These are phyloP conservation scores for Peribatodes rhomboidaria DNA, from an alignment of 2,888 invertebrate species.

Conservation along the genomic window DNA sequence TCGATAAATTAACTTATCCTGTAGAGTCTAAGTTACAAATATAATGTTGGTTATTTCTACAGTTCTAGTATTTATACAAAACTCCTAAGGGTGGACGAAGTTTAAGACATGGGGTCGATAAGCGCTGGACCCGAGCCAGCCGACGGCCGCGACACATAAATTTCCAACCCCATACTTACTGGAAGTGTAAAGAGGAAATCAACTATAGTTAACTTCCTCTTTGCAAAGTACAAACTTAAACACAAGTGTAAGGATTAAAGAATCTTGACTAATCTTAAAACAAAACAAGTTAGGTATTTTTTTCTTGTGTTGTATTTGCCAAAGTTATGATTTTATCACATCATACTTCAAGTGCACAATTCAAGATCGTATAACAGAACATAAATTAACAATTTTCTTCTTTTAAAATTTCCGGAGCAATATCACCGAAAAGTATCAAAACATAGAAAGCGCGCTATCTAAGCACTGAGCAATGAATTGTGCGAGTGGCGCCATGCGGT, in stretches of 20 bases:
- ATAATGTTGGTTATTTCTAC: background rate
- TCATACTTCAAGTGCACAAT: background rate
- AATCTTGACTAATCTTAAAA: no score
- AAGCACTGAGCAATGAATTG: background rate
- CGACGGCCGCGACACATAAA: slow-evolving; percentile 73
- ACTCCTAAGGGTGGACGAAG: slow-evolving; percentile 49
- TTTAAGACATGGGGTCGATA: slow-evolving; percentile 72
- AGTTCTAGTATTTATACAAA: slow-evolving; percentile 21
- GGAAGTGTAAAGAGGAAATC: slow-evolving; percentile 7
- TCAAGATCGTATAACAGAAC: background rate
- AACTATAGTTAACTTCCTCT: background rate
- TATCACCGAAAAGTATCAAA: slow-evolving; percentile 3
- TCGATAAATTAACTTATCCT: background rate
- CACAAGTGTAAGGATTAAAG: no score
- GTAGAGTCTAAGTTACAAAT: background rate
- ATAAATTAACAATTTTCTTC: background rate
- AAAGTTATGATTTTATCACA: background rate
- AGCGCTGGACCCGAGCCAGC: slow-evolving; percentile 86
- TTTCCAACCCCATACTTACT: slow-evolving; percentile 63
- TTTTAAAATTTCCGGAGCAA: background rate
- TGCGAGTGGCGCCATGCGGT: slow-evolving; percentile 1
- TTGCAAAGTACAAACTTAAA: background rate
- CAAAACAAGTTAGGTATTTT: no score
- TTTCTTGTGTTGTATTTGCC: background rate
- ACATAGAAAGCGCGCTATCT: background rate